Base-by-base conservation (phyloP, 2,888 invertebrate species). In the Operophtera brumata region DNA sequence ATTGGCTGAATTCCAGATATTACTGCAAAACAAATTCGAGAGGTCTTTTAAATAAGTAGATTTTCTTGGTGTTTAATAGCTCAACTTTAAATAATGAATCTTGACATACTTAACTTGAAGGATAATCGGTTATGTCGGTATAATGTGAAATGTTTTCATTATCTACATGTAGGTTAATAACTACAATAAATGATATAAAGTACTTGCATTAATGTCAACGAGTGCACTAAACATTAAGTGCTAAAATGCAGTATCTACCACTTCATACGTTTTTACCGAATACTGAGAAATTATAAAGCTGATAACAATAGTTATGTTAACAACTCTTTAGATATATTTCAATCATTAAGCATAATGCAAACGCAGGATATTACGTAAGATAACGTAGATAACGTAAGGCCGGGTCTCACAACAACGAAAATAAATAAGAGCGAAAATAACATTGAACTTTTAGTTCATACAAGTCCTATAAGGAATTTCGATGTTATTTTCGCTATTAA, bases 91-190 rank as follows among this genome's bases (percentile, higher is more conserved):
- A 36, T 39, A 45, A 39, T 35, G 39, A 49, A 37, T 36, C 47
- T 54, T 44, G 54, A 60, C 52, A 50, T 45, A 61, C 54, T 44
- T 54, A 42, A 46, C 46, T 45, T 35, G 10, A 26, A 47, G 56
- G 54, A 59, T 57, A 56, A 59, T 20, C n/a, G n/a, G n/a, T n/a
- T n/a, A 20, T 44, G 44, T 45, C 28, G 10, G 4, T 36, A 46
- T 48, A 47, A 46, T 30, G 28, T 30, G 26, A 34, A 47, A 48
- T 40, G 30, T 40, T 49, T 44, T 52, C 43, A 37, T 43, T 45
- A 49, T 46, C 45, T 45, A 54, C 48, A 53, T 50, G 57, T 54
- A 47, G 54, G 54, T 57, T 54, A 57, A 52, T 47, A 14, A 34
- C 52, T 26, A 14, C 34, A 52, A 52, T 57, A 52, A 48, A 52